A percentile compares a stretch with the other conserved stretches of the same genome.
phyloP scores from a whole-genome alignment of 2,797 vertebrate species.

The Anguilla pacifica region DNA sequence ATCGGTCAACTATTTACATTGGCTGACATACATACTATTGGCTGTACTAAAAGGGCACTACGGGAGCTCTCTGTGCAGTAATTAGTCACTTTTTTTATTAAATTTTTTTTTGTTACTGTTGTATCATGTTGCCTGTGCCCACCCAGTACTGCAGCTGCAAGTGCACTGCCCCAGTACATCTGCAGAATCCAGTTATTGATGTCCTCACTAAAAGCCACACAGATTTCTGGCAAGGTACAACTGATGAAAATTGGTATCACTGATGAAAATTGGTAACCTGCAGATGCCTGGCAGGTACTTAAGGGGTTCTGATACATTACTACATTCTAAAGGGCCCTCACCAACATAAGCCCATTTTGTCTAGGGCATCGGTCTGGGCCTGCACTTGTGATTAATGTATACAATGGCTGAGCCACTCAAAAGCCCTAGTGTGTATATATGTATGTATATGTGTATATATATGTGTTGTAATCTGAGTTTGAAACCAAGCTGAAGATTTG shows the following conservation, averaged over 20 bases:
- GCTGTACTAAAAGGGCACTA: not conserved
- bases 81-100: not conserved
- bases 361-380: not conserved
- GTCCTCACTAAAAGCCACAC: not conserved
- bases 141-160: not conserved
- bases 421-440: not conserved
- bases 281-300: not conserved
- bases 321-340: not conserved
- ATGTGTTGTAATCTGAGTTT: not conserved
- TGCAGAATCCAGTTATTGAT: not conserved
- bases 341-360: not conserved
- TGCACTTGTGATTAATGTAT: not conserved
- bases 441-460: not conserved
- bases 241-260: not conserved
- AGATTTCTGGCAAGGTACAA: not conserved
- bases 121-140: too few species aligned
- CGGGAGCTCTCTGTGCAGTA: not conserved
- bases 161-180: not conserved
- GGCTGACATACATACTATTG: not conserved
- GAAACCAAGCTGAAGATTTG: not conserved
- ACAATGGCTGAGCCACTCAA: not conserved
- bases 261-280: not conserved
- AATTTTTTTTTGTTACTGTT: too few species aligned
- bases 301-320: not conserved
- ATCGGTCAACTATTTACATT: not conserved